Evolutionary conservation across 1,140 invertebrate species (phyloP).

Genomic region (Euschistus heros): DNA sequence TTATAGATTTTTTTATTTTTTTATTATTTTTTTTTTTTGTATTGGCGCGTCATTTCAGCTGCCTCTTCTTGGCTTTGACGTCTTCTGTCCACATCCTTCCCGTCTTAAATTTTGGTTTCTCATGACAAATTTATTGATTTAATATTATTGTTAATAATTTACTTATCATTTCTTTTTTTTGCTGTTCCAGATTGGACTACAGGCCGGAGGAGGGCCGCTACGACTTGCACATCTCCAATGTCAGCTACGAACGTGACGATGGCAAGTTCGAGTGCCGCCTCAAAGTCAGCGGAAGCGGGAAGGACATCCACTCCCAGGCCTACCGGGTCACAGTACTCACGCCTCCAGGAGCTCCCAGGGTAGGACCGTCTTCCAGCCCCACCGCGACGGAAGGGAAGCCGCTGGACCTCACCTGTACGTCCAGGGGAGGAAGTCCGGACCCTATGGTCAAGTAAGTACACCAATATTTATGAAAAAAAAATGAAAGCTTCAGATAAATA

Average conservation of each 20-base stretch:
- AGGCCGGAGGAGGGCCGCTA: constrained; percentile 69
- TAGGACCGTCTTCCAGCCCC: constrained; percentile 55
- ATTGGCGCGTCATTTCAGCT: too few species aligned
- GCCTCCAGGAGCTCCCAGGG: constrained; percentile 63
- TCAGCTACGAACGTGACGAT: constrained; percentile 80
- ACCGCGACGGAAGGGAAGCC: constrained; percentile 67
- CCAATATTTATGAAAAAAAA: background rate
- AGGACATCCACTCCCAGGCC: constrained; percentile 68
- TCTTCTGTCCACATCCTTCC: too few species aligned
- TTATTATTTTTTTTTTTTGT: too few species aligned
- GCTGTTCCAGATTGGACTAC: constrained; percentile 54
- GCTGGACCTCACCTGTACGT: constrained; percentile 69
- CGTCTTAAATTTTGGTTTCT: too few species aligned
- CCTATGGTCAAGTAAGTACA: constrained; percentile 60
- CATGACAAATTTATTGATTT: too few species aligned
- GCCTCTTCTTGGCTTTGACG: too few species aligned
- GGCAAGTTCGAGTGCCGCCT: constrained; percentile 83
- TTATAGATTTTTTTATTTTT: too few species aligned
- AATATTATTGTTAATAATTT: too few species aligned
- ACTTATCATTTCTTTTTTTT: constrained; percentile 8
- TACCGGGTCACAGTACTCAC: constrained; percentile 77
- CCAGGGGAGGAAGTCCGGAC: constrained; percentile 75
- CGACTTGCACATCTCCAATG: constrained; percentile 75
- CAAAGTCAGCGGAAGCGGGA: constrained; percentile 70
- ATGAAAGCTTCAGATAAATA: too few species aligned